A percentile compares a stretch with the other conserved stretches of the same genome.
Evolutionary conservation across 2,113 vertebrate genomes (phyloP).

Genomic region (Marmota flaviventris): DNA sequence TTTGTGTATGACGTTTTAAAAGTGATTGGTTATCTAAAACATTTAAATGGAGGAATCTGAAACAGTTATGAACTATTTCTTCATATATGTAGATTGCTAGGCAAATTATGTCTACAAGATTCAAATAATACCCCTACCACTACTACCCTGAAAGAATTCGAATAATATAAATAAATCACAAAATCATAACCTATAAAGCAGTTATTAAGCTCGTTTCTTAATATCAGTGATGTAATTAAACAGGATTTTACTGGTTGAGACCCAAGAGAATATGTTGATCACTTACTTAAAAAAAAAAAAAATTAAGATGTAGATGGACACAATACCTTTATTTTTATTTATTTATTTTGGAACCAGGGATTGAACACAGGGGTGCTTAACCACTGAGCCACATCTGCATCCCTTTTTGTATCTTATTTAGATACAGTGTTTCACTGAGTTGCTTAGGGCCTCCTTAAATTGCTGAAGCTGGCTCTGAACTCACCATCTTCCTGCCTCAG

Average conservation of each 20-base stretch:
- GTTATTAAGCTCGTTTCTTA: slow-evolving; percentile 12
- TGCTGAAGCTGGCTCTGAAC: too few relatives aligned
- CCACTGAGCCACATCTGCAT: too few relatives aligned
- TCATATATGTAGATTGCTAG: neutral
- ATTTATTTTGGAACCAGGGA: too few relatives aligned
- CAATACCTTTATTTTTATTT: too few relatives aligned
- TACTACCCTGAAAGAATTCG: neutral
- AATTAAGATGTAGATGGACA: too few relatives aligned
- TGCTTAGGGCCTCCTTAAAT: too few relatives aligned
- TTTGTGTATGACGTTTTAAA: slow-evolving; percentile 12
- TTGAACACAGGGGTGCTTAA: too few relatives aligned
- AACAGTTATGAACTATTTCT: neutral
- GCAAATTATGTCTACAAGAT: neutral
- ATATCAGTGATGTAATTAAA: neutral
- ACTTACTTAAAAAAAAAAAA: neutral
- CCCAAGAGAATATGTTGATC: too few relatives aligned
- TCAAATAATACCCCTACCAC: neutral
- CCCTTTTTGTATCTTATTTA: too few relatives aligned
- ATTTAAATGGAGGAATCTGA: slow-evolving; percentile 24
- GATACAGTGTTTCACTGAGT: too few relatives aligned
- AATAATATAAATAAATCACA: neutral
- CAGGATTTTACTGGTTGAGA: too few relatives aligned
- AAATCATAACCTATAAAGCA: neutral
- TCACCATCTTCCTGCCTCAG: too few relatives aligned
- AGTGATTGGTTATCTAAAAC: neutral